Base-by-base conservation (phyloP, 1,140 invertebrate genomes). In the Bombus affinis region DNA sequence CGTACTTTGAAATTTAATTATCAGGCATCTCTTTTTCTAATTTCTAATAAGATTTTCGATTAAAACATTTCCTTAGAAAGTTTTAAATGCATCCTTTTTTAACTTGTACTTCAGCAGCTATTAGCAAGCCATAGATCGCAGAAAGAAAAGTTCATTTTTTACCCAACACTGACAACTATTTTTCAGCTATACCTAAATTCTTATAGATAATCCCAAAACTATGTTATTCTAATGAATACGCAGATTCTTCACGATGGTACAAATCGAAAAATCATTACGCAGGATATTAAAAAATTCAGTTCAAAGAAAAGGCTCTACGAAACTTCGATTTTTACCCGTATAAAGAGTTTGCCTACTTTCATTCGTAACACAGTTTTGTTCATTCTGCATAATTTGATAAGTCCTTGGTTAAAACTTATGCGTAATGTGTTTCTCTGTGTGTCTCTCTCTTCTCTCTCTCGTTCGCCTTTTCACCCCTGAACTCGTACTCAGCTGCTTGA, bases 401-500 rank as follows among this genome's bases (percentile, higher is more conserved):
- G 59, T 44, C 71, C 65, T 83, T 86, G 66, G 78, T 91, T 85
- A 82, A 86, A 83, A 92, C 53, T 91, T 92, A 90, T 94, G 92
- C 95, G 93, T 95, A 95, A 95, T 95, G 92, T 96, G 95, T 96
- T 94, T 96, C 94, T 95, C 96, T 96, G 95, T 96, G 94, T 95
- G 85, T 90, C 81, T 89, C 88, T 89, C 72, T 89, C 96, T 94
- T 96, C 94, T 95, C 96, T 96, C 96, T 96, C 94, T 96, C 95
- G 94, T 95, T 95, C 95, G 92, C 95, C 95, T 95, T 96, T 96
- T 96, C 95, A 96, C 95, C 95, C 95, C 95, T 93, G 95, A 95
- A 96, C 95, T 95, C 94, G 95, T 95, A 93, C 93, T 95, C 96
- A 98, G 97, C 97, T 97, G 97, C 97, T 96, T 98, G 96, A 97